phyloP scores from a whole-genome alignment of 1,140 invertebrate species.

The Bombus soroeensis region DNA sequence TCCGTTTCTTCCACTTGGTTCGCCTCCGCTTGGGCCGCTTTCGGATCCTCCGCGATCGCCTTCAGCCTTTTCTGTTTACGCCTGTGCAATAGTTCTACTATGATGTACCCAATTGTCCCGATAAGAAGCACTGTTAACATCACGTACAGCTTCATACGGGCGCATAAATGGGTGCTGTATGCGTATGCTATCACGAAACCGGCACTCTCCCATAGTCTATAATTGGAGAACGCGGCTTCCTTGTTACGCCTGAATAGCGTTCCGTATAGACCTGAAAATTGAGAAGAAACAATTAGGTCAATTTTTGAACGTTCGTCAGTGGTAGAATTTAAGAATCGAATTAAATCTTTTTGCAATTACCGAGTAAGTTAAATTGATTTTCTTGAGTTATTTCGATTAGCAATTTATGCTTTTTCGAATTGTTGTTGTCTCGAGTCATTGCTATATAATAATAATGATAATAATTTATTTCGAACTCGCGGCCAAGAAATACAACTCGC shows the following conservation, averaged over 20 bases:
- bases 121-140: slow-evolving; percentile 90
- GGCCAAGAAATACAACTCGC: no score
- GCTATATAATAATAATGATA: no score
- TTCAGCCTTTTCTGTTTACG: slow-evolving; percentile 89
- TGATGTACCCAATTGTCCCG: slow-evolving; percentile 91
- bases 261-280: slow-evolving; percentile 92
- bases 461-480: no score
- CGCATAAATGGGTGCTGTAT: slow-evolving; percentile 93
- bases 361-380: no score
- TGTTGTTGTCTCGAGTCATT: no score
- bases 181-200: slow-evolving; percentile 97
- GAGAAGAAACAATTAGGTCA: not conserved
- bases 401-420: no score
- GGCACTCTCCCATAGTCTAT: slow-evolving; percentile 95
- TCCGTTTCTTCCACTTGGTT: slow-evolving; percentile 88
- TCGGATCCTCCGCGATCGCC: slow-evolving; percentile 85
- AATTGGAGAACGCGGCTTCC: slow-evolving; percentile 98
- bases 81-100: slow-evolving; percentile 92
- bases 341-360: no score
- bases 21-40: slow-evolving; percentile 84
- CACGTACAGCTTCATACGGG: slow-evolving; percentile 95
- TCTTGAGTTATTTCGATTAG: no score
- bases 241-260: slow-evolving; percentile 95
- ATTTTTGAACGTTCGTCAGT: no score
- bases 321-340: not conserved